These are phyloP conservation scores for Odontocerum albicorne DNA, from an alignment of 2,888 invertebrate genomes.

Conservation along the genomic window DNA sequence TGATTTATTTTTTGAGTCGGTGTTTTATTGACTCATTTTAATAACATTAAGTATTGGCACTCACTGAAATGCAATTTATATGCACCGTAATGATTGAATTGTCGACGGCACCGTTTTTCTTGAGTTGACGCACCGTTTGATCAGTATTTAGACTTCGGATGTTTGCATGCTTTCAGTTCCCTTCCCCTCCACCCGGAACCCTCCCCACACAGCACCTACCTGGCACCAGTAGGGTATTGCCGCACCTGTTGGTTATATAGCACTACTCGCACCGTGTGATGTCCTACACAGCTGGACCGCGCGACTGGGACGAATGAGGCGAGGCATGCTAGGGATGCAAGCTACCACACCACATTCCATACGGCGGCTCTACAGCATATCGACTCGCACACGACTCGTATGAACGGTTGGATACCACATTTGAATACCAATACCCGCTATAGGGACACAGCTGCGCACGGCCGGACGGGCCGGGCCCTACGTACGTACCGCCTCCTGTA, in stretches of 20 bases:
- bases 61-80: conserved; percentile 60
- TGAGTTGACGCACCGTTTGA: conserved; percentile 59
- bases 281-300: conserved; percentile 14
- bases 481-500: conserved; percentile 35
- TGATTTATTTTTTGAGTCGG: conserved; percentile 50
- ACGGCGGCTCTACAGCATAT: conserved; percentile 26
- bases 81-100: conserved; percentile 51
- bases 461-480: conserved; percentile 30
- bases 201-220: conserved; percentile 19
- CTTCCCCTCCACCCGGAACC: conserved; percentile 44
- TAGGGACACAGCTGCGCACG: conserved; percentile 39
- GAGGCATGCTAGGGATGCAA: conserved; percentile 43
- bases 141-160: conserved; percentile 56
- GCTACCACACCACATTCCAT: conserved; percentile 20
- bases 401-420: conserved; percentile 52
- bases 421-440: conserved; percentile 69
- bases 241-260: conserved; percentile 35
- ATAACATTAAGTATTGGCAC: conserved; percentile 49
- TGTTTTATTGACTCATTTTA: conserved; percentile 12
- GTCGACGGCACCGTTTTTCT: conserved; percentile 59
- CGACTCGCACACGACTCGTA: conserved; percentile 24
- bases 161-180: conserved; percentile 58
- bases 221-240: conserved; percentile 53
- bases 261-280: conserved; percentile 39
- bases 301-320: conserved; percentile 43